Evolutionary conservation across 2,113 vertebrate species (phyloP).

Genomic region (Carassius gibelio): DNA sequence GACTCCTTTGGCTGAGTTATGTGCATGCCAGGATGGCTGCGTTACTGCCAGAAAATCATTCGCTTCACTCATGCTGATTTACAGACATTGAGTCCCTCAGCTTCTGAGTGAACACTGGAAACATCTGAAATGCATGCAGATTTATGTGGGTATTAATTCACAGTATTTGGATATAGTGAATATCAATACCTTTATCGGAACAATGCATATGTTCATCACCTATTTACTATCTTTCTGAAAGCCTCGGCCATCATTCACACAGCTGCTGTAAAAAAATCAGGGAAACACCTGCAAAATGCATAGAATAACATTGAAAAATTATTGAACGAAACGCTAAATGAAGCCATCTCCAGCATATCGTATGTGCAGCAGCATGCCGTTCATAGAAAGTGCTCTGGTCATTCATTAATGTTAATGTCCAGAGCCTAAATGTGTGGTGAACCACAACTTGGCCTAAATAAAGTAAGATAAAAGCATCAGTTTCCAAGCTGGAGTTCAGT

Average conservation of each 20-base stretch:
- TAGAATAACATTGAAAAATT: neutral
- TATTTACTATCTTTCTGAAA: conserved; percentile 25
- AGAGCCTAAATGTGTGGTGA: conserved; percentile 70
- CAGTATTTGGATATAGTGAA: conserved; percentile 61
- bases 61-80: conserved; percentile 75
- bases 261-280: neutral
- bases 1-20: conserved; percentile 70
- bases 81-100: conserved; percentile 50
- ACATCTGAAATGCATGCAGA: conserved; percentile 70
- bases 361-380: neutral
- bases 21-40: conserved; percentile 63
- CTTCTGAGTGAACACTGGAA: conserved; percentile 51
- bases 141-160: conserved; percentile 72
- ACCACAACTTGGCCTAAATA: conserved; percentile 70
- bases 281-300: neutral
- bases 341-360: neutral
- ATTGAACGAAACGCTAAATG: neutral
- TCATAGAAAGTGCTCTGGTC: conserved; percentile 56
- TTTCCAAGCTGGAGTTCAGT: conserved; percentile 63
- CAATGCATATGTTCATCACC: conserved; percentile 36
- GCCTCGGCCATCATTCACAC: neutral
- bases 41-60: conserved; percentile 78
- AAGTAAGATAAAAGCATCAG: conserved; percentile 70
- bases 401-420: conserved; percentile 61
- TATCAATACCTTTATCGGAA: conserved; percentile 49